These are phyloP conservation scores for Pectinophora gossypiella DNA, from an alignment of 1,140 invertebrate species.

Conservation along the genomic window DNA sequence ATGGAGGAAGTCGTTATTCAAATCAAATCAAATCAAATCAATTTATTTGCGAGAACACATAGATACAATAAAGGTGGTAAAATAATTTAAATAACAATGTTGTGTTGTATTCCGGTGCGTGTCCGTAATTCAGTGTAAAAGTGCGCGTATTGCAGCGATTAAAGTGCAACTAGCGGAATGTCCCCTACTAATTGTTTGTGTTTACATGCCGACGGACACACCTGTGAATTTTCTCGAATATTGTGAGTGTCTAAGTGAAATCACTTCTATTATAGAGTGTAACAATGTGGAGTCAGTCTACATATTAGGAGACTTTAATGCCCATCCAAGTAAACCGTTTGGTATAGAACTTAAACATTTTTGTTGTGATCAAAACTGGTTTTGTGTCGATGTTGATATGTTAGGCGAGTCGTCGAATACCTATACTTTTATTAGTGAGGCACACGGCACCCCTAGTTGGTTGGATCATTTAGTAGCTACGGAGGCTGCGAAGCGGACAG, in stretches of 20 bases:
- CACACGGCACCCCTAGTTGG: constrained; percentile 14
- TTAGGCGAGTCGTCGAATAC: constrained; percentile 9
- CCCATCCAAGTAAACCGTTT: constrained; percentile 3
- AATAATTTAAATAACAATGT: too few relatives aligned
- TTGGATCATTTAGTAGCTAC: constrained; percentile 16
- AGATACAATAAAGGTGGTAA: too few relatives aligned
- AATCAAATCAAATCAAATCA: too few relatives aligned
- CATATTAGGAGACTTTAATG: constrained; percentile 9
- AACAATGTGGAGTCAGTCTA: background rate
- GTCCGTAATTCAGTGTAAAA: constrained; percentile 5
- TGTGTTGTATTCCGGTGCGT: too few relatives aligned
- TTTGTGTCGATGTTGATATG: constrained; percentile 6
- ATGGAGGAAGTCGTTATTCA: constrained; percentile 8
- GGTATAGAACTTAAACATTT: background rate
- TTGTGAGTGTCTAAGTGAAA: constrained; percentile 4
- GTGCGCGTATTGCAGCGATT: constrained; percentile 2
- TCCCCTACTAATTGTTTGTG: background rate
- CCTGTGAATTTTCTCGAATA: constrained; percentile 2
- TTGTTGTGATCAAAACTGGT: constrained; percentile 5
- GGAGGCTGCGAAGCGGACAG: constrained; percentile 2
- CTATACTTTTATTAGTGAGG: constrained; percentile 19
- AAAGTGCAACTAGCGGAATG: background rate
- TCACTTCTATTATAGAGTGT: constrained; percentile 4
- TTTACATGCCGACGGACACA: constrained; percentile 9
- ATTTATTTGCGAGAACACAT: too few relatives aligned